These are phyloP conservation scores for Propithecus perrieri DNA, from an alignment of 2,797 vertebrate species.

Conservation along the genomic window DNA sequence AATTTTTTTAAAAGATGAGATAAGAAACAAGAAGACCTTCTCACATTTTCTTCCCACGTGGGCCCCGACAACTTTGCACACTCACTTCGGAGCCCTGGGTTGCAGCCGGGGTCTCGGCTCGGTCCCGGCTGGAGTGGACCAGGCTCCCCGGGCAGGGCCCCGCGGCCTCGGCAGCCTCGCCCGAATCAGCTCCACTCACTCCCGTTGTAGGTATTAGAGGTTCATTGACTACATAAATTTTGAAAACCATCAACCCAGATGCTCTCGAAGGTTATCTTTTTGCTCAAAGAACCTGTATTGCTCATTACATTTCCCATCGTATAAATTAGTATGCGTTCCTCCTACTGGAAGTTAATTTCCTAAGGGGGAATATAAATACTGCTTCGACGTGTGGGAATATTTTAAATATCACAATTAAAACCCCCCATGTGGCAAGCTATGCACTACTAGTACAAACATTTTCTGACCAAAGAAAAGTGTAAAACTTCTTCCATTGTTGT, in stretches of 20 bases:
- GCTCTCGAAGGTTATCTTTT: background rate
- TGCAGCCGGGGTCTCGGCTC: rapidly evolving
- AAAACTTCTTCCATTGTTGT: background rate
- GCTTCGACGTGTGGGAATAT: background rate
- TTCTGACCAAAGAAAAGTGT: background rate
- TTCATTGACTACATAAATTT: background rate
- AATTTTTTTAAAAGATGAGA: background rate
- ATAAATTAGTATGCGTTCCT: background rate
- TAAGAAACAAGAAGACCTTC: background rate
- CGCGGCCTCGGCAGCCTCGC: background rate
- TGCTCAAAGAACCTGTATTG: background rate
- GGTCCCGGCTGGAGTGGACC: rapidly evolving
- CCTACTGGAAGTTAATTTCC: background rate
- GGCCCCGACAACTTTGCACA: no score
- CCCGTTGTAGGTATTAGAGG: background rate
- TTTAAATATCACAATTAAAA: background rate
- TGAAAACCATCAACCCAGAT: background rate
- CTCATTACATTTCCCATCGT: background rate
- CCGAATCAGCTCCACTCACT: background rate
- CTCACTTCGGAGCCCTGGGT: background rate
- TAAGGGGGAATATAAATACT: background rate
- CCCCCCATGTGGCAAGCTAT: background rate
- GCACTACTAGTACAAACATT: background rate
- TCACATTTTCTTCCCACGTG: background rate
- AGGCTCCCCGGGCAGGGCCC: rapidly evolving